Percentiles rank a stretch among this genome's conserved stretches.
These are phyloP conservation scores for Brachionus plicatilis DNA, from an alignment of 1,140 invertebrate genomes.

Conservation along the genomic window DNA sequence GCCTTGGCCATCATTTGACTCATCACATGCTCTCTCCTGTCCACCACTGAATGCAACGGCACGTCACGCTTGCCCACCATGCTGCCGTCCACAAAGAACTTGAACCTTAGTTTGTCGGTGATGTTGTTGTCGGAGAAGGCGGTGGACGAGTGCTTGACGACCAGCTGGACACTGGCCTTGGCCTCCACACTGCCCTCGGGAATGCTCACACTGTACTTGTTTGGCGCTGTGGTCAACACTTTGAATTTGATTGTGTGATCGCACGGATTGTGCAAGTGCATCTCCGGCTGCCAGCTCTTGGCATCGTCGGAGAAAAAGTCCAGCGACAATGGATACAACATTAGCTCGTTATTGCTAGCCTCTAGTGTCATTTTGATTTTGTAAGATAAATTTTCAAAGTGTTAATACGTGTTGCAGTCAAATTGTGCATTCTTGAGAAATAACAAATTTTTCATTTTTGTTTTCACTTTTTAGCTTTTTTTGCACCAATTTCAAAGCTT, in stretches of 20 bases:
- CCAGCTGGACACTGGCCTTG: slow-evolving; percentile 69
- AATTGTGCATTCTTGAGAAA: background rate
- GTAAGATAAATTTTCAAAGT: background rate
- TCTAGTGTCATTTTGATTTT: background rate
- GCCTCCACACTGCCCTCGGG: slow-evolving; percentile 72
- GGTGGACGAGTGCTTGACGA: background rate
- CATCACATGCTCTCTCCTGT: background rate
- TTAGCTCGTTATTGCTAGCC: slow-evolving; percentile 63
- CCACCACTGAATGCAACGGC: background rate
- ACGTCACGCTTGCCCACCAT: background rate
- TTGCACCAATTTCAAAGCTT: background rate
- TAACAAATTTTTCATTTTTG: background rate
- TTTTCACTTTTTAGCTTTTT: background rate
- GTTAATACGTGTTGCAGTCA: background rate
- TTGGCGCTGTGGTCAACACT: slow-evolving; percentile 72
- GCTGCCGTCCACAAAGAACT: background rate
- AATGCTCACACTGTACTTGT: slow-evolving; percentile 74
- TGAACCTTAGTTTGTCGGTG: slow-evolving; percentile 1
- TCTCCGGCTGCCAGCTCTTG: slow-evolving; percentile 70
- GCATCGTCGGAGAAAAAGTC: slow-evolving; percentile 72
- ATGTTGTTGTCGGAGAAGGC: background rate
- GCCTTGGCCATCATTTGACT: background rate
- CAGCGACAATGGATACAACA: slow-evolving; percentile 69
- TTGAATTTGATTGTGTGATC: slow-evolving; percentile 76
- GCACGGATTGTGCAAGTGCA: slow-evolving; percentile 81